These are phyloP conservation scores for Parapristionchus giblindavisi DNA, from an alignment of 2,888 invertebrate genomes.

Conservation along the genomic window DNA sequence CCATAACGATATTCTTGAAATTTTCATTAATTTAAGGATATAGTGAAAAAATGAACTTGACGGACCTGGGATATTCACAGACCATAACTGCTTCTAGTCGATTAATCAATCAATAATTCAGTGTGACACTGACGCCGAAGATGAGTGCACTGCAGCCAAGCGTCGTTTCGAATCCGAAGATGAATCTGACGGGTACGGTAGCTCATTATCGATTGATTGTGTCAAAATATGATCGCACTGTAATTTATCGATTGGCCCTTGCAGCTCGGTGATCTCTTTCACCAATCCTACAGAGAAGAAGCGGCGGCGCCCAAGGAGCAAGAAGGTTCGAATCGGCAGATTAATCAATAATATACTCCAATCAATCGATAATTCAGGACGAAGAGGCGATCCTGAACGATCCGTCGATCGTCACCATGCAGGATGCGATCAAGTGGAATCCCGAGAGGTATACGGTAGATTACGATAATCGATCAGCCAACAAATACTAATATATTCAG, in stretches of 20 bases:
- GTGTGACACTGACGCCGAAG: conserved; percentile 30
- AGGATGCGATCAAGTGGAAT: conserved; percentile 63
- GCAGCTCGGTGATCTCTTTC: conserved; percentile 35
- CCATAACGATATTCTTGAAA: too few relatives aligned
- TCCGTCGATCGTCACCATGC: conserved; percentile 52
- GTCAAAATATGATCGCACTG: too few relatives aligned
- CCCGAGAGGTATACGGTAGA: conserved; percentile 54
- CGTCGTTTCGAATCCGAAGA: conserved; percentile 32
- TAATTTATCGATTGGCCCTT: too few relatives aligned
- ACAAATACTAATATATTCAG: too few relatives aligned
- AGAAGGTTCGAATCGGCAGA: conserved; percentile 31
- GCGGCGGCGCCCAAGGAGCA: conserved; percentile 33
- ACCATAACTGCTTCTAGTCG: too few relatives aligned
- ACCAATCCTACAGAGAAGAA: conserved; percentile 22
- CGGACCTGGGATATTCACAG: too few relatives aligned
- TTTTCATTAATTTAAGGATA: too few relatives aligned
- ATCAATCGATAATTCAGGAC: conserved; percentile 38
- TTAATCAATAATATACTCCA: background rate
- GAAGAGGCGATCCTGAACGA: conserved; percentile 59
- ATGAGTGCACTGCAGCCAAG: conserved; percentile 20
- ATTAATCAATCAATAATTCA: too few relatives aligned
- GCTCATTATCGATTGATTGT: background rate
- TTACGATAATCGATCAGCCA: too few relatives aligned
- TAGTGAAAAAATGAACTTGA: too few relatives aligned
- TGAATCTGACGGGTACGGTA: conserved; percentile 25